phyloP scores from a whole-genome alignment of 2,113 vertebrate genomes.

The Dolichotis patagonum region DNA sequence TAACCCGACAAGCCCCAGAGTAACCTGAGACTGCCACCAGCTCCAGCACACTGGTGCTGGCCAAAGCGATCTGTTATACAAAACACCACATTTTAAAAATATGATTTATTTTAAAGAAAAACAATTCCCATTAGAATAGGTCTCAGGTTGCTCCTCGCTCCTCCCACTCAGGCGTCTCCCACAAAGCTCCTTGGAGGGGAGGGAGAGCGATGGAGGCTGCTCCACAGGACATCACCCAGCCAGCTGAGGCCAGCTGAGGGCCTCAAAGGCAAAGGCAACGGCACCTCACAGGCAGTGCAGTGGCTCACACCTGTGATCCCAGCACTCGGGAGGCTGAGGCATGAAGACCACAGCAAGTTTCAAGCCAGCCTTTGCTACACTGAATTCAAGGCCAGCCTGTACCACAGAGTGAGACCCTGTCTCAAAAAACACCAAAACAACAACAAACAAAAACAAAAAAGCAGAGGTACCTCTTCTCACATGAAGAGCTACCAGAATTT shows the following conservation, averaged over 20 bases:
- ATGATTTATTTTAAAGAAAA: background rate
- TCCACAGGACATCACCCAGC: background rate
- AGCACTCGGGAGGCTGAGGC: background rate
- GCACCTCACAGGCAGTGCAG: rapidly evolving
- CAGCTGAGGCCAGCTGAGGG: background rate
- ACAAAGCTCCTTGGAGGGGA: background rate
- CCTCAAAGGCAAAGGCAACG: too few species aligned
- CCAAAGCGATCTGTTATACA: background rate
- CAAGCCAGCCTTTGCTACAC: background rate
- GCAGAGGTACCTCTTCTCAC: rapidly evolving
- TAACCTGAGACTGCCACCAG: rapidly evolving
- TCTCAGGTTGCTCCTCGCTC: background rate
- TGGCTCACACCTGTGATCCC: background rate
- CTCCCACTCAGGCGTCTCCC: background rate
- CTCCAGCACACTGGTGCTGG: background rate
- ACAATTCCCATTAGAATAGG: background rate
- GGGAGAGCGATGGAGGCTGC: background rate
- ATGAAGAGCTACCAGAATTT: background rate
- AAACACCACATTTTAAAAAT: background rate
- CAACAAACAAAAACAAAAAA: background rate
- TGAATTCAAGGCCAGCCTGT: background rate
- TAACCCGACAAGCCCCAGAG: background rate
- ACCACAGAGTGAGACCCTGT: background rate
- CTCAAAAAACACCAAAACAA: background rate
- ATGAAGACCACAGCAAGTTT: background rate